Conservation (phyloP, 35 echinoderm and acorn worm genomes). For the Amphiura filiformis region DNA sequence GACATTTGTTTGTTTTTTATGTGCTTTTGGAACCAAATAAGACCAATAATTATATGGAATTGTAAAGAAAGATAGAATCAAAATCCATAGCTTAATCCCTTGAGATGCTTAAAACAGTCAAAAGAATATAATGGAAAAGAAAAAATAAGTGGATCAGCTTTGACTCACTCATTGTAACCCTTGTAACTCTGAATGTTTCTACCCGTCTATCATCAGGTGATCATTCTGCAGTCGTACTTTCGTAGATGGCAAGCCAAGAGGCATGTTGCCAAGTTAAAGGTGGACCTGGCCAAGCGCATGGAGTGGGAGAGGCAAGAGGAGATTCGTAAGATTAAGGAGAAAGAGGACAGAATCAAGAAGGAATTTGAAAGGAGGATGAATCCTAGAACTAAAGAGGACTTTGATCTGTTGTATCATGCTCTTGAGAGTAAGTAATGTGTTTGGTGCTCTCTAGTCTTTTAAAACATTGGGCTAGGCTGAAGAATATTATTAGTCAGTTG, state of each 20-base stretch:
- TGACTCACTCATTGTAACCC: no score
- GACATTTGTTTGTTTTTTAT: no score
- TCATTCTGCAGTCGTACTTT: constrained; percentile 95
- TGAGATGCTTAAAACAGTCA: no score
- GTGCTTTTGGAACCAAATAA: no score
- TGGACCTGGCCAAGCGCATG: constrained; percentile 63
- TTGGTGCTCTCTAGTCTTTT: no score
- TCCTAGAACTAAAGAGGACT: constrained; percentile 92
- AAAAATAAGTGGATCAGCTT: no score
- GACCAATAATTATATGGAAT: no score
- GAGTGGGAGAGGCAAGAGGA: constrained; percentile 96
- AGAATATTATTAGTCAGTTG: no score
- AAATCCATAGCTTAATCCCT: no score
- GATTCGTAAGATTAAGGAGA: constrained; percentile 96
- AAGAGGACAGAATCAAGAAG: constrained; percentile 84
- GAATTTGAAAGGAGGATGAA: constrained; percentile 99
- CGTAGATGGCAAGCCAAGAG: constrained; percentile 86
- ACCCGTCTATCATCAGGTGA: constrained; percentile 56
- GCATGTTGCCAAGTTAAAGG: constrained; percentile 58
- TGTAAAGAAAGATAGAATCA: no score
- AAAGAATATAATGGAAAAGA: no score
- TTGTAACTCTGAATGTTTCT: constrained; percentile 1
- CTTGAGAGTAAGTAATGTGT: constrained; percentile 91
- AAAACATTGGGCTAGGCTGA: no score
- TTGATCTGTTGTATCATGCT: constrained; percentile 96